Evolutionary conservation across 1,140 invertebrate genomes (phyloP), one percentile per base, ranked within the genome.

Genomic region (Papilio glaucus): DNA sequence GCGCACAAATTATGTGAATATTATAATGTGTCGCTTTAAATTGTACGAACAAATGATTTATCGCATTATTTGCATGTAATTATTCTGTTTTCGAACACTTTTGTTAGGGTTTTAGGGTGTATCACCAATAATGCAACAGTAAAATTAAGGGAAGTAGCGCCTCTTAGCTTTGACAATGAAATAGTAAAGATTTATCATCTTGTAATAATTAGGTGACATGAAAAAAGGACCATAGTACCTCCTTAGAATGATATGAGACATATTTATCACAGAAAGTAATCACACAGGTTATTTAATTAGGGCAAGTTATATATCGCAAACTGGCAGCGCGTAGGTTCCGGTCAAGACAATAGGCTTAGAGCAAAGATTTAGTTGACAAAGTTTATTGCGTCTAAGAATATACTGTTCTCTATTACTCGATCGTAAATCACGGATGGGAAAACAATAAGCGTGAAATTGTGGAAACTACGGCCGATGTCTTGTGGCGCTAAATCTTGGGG

Each of bases 371-470:
- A 91, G 90, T 88, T 93, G 90, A 86, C 89, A 90, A 87, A 89
- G 77, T 90, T 88, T 91, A 91, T 91, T 91, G 87, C 89, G 84
- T 77, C 83, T 84, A 84, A 88, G 88, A 87, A 89, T 84, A 91
- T 90, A 90, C 83, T 83, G 86, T 81, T 81, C 80, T 89, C 90
- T 89, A 92, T 91, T 92, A 92, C 86, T 77, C 78, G 81, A 76
- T 78, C 89, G 85, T 93, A 93, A 93, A 93, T 93, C 89, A 93
- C 82, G 88, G 91, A 93, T 93, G 91, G 89, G 91, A 93, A 93
- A 93, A 93, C 91, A 93, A 93, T 93, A 91, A 91, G 91, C 89
- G 91, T 91, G 89, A 93, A 93, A 93, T 93, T 91, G 91, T 93
- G 91, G 91, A 93, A 93, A 91, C 88, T 91, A 87, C 73, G 84